phyloP scores from a whole-genome alignment of 2,888 invertebrate genomes.

The Thymelicus lineola region DNA sequence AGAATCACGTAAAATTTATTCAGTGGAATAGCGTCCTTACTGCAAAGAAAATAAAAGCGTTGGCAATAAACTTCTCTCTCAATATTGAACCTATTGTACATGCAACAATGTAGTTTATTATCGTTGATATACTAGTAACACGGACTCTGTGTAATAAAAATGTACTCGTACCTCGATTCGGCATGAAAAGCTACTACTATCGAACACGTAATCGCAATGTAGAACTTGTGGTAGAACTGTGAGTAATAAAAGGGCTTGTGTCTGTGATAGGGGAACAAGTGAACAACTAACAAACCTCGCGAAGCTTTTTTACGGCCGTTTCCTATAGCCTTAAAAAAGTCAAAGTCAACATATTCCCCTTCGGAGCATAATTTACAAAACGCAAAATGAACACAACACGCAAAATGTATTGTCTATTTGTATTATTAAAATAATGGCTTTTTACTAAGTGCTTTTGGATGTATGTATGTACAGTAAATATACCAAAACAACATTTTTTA shows the following conservation, averaged over 20 bases:
- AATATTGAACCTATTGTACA: conserved; percentile 12
- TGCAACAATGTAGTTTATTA: conserved; percentile 6
- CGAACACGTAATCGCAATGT: neutral
- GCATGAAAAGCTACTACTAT: conserved; percentile 6
- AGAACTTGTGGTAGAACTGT: too few relatives aligned
- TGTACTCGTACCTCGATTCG: conserved; percentile 8
- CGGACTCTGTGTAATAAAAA: conserved; percentile 1
- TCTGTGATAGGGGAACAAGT: neutral
- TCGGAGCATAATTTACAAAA: too few relatives aligned
- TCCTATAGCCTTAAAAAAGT: too few relatives aligned
- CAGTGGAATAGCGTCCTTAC: neutral
- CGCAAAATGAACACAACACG: too few relatives aligned
- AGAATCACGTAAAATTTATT: conserved; percentile 5
- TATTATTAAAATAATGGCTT: too few relatives aligned
- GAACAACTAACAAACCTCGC: neutral
- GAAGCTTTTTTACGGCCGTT: neutral
- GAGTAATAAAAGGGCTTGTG: neutral
- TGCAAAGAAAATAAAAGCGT: neutral
- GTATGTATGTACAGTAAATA: too few relatives aligned
- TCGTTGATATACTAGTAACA: neutral
- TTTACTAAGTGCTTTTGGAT: too few relatives aligned
- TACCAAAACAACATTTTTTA: too few relatives aligned
- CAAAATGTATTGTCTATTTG: too few relatives aligned
- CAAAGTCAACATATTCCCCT: too few relatives aligned
- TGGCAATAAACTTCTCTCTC: neutral